A percentile compares a stretch with the other conserved stretches of the same genome.
Conservation (phyloP, 2,888 invertebrate species). For the Trilocha varians region DNA sequence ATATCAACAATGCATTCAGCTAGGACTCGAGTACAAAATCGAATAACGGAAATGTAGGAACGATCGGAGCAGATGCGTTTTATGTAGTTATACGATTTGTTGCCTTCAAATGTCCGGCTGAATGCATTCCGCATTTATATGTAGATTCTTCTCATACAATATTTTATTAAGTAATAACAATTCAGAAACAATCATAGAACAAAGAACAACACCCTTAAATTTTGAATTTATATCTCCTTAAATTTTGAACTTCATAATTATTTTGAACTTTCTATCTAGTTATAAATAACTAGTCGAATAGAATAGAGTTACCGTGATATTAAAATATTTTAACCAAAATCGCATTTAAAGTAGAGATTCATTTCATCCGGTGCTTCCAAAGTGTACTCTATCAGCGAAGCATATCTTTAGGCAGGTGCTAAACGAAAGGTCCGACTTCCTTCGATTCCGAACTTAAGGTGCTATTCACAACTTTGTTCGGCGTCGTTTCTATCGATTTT, state of each 20-base stretch:
- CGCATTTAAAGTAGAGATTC: conserved; percentile 35
- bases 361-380: conserved; percentile 38
- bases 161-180: no score
- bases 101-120: conserved; percentile 25
- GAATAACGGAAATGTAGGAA: conserved; percentile 1
- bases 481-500: conserved; percentile 67
- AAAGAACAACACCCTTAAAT: no score
- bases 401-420: conserved; percentile 62
- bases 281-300: no score
- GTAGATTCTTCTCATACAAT: conserved; percentile 21
- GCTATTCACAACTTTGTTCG: conserved; percentile 64
- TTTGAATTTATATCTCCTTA: no score
- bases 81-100: conserved; percentile 31
- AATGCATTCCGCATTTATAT: conserved; percentile 25
- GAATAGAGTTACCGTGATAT: no score
- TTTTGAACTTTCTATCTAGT: no score
- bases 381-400: conserved; percentile 48
- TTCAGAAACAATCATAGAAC: no score
- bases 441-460: conserved; percentile 58
- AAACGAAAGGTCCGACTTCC: conserved; percentile 57
- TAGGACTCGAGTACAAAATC: not conserved
- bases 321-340: conserved; percentile 14
- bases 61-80: conserved; percentile 17
- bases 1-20: no score
- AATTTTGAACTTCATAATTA: no score